Percentiles rank a stretch among this genome's conserved stretches.
phyloP scores from a whole-genome alignment of 2,888 invertebrate species.

The Papilio gigon region DNA sequence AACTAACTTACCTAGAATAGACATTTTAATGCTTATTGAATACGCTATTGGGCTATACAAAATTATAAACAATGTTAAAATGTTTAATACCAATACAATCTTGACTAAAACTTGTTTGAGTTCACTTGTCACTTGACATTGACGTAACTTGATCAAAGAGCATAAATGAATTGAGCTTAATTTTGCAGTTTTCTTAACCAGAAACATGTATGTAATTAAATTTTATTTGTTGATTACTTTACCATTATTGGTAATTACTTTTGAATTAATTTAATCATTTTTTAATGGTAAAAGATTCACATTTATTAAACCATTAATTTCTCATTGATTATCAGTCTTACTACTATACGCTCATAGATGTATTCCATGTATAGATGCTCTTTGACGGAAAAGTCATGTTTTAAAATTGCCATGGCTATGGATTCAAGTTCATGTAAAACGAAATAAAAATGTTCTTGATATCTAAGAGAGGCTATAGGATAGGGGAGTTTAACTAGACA shows the following conservation, averaged over 20 bases:
- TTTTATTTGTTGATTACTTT: no score
- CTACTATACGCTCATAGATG: no score
- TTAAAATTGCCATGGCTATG: constrained; percentile 19
- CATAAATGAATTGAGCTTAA: background rate
- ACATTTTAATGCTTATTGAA: constrained; percentile 28
- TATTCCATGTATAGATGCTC: no score
- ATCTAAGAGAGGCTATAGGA: constrained; percentile 28
- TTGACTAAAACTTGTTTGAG: background rate
- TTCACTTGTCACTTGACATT: constrained; percentile 4
- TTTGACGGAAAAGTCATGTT: constrained; percentile 15
- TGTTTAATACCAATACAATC: constrained; percentile 3
- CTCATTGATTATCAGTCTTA: no score
- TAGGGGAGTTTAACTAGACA: constrained; percentile 9
- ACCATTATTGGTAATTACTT: no score
- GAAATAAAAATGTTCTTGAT: constrained; percentile 21
- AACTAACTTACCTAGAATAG: constrained; percentile 30
- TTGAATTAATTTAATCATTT: no score
- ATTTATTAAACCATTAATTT: no score
- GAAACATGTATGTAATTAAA: no score
- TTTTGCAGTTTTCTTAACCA: no score
- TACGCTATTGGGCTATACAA: constrained; percentile 32
- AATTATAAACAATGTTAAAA: constrained; percentile 45
- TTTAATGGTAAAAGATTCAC: no score
- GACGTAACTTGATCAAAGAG: background rate
- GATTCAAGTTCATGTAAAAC: constrained; percentile 11